A percentile compares a stretch with the other conserved stretches of the same genome.
phyloP scores from a whole-genome alignment of 2,888 invertebrate genomes.

The Drosophila colorata region DNA sequence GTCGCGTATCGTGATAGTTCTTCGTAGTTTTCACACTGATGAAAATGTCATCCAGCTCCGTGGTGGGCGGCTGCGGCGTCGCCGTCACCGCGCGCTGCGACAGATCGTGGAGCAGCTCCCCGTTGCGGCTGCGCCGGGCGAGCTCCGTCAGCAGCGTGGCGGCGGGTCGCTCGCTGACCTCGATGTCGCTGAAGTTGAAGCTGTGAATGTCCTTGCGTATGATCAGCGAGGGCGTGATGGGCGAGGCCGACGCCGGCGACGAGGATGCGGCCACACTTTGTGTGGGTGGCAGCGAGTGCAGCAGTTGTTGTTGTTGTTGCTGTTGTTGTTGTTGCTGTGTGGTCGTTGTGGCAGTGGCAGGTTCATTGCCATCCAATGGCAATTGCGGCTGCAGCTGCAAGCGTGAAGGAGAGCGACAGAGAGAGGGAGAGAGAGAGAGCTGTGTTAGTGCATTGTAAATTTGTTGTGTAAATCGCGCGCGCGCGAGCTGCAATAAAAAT shows the following conservation, averaged over 20 bases:
- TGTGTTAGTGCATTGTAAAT: conserved; percentile 56
- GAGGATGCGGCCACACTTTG: conserved; percentile 36
- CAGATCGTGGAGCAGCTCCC: conserved; percentile 83
- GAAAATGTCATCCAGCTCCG: conserved; percentile 94
- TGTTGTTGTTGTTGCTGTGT: conserved; percentile 55
- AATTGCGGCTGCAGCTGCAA: conserved; percentile 60
- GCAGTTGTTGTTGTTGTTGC: conserved; percentile 5
- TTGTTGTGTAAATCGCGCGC: conserved; percentile 69
- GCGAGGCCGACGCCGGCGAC: conserved; percentile 36
- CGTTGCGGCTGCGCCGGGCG: conserved; percentile 83
- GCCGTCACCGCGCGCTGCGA: conserved; percentile 85
- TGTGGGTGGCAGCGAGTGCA: conserved; percentile 42
- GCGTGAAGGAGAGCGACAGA: conserved; percentile 18
- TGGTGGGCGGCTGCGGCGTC: conserved; percentile 87
- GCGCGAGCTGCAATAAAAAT: conserved; percentile 40
- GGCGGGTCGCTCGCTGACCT: conserved; percentile 83
- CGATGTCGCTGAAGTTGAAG: conserved; percentile 85
- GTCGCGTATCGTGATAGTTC: conserved; percentile 93
- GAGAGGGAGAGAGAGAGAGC: conserved; percentile 3
- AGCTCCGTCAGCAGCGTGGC: conserved; percentile 79
- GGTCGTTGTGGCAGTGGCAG: conserved; percentile 38
- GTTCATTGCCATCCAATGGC: conserved; percentile 67
- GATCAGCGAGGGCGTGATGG: conserved; percentile 81
- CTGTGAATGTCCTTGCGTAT: conserved; percentile 85
- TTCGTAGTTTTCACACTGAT: conserved; percentile 98